These are phyloP conservation scores for Serranus cabrilla DNA, from an alignment of 2,797 vertebrate species.

Conservation along the genomic window DNA sequence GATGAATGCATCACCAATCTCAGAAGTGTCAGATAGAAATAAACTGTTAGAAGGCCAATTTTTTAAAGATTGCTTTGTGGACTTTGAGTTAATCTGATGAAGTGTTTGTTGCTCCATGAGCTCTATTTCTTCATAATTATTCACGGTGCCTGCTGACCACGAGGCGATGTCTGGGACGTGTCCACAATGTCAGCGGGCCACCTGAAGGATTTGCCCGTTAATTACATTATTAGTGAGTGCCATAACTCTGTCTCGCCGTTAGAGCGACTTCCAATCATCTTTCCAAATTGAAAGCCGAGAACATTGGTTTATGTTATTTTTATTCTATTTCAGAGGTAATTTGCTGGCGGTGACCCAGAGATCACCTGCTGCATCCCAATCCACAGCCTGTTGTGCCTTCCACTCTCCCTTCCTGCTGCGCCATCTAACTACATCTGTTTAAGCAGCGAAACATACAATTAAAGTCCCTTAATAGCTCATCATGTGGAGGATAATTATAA, in stretches of 20 bases:
- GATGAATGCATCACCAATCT: no score
- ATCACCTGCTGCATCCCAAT: slow-evolving; percentile 33
- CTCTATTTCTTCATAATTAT: slow-evolving; percentile 5
- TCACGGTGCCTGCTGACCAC: neutral
- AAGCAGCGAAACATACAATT: slow-evolving; percentile 70
- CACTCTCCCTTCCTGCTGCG: slow-evolving; percentile 10
- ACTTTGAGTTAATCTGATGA: slow-evolving; percentile 5
- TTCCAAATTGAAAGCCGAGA: slow-evolving; percentile 4
- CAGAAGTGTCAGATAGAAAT: slow-evolving; percentile 8
- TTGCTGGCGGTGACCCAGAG: slow-evolving; percentile 20
- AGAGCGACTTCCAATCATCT: neutral
- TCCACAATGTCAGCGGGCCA: slow-evolving; percentile 6
- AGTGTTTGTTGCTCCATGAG: slow-evolving; percentile 22
- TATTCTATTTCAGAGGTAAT: slow-evolving; percentile 26
- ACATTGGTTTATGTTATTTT: slow-evolving; percentile 10
- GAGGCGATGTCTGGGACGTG: neutral
- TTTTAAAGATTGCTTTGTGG: slow-evolving; percentile 5
- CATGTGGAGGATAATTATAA: slow-evolving; percentile 80
- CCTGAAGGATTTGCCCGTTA: slow-evolving; percentile 35
- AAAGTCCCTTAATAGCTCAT: slow-evolving; percentile 72
- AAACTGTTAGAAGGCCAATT: neutral
- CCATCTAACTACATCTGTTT: slow-evolving; percentile 56
- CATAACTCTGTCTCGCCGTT: neutral
- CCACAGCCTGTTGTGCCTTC: slow-evolving; percentile 28
- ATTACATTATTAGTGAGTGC: slow-evolving; percentile 21